Conservation (phyloP, 2,797 vertebrate genomes). For the Spheniscus humboldti region DNA sequence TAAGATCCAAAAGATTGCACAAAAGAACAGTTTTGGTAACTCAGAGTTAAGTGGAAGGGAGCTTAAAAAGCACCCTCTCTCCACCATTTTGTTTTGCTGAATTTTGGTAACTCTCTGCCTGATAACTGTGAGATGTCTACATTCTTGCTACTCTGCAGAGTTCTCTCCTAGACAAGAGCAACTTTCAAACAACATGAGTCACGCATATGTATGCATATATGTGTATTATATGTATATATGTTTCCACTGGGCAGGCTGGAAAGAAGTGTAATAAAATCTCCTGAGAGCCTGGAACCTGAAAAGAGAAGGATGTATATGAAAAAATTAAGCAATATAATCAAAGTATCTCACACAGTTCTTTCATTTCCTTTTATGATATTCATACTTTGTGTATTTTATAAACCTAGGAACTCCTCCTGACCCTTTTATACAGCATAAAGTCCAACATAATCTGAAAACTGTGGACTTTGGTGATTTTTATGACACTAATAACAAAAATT, state of each 20-base stretch:
- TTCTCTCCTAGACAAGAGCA: neutral
- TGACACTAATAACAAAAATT: neutral
- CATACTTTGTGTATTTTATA: neutral
- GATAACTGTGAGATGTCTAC: neutral
- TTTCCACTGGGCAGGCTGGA: neutral
- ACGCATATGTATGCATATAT: neutral
- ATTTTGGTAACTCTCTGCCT: neutral
- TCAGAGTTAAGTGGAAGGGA: neutral
- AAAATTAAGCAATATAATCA: neutral
- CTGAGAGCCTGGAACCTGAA: neutral
- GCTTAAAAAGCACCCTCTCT: neutral
- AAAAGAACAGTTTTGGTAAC: neutral
- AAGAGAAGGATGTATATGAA: neutral
- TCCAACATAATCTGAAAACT: neutral
- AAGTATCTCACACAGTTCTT: neutral
- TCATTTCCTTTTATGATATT: neutral
- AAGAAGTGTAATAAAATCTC: neutral
- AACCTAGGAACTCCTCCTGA: neutral
- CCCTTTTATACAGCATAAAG: neutral
- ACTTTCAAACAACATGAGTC: neutral
- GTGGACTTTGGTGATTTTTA: neutral
- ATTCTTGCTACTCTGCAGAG: neutral
- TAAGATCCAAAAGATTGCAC: neutral
- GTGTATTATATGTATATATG: neutral
- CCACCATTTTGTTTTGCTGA: neutral